A percentile compares a stretch with the other conserved stretches of the same genome.
Evolutionary conservation across 2,888 invertebrate genomes (phyloP).

Genomic region (Carcina quercana): DNA sequence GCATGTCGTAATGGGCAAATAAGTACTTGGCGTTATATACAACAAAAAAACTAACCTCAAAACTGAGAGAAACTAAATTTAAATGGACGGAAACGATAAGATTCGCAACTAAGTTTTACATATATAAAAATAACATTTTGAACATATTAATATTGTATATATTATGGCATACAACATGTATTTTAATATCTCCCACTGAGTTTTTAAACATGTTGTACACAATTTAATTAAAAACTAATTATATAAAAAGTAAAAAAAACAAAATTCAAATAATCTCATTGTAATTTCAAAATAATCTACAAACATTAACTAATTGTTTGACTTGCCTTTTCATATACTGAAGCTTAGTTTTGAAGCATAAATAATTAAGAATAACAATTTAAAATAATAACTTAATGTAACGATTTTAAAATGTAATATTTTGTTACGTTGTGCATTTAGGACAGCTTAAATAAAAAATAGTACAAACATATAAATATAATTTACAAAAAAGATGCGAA

Average conservation of each 20-base stretch:
- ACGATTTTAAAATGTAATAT: constrained; percentile 30
- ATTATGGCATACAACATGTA: constrained; percentile 34
- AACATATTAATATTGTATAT: constrained; percentile 46
- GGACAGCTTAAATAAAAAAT: constrained; percentile 37
- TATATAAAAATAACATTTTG: constrained; percentile 37
- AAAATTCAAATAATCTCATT: constrained; percentile 65
- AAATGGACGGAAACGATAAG: constrained; percentile 71
- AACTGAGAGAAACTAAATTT: constrained; percentile 35
- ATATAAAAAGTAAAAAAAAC: constrained; percentile 59
- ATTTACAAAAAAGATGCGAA: constrained; percentile 5
- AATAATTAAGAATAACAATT: constrained; percentile 37
- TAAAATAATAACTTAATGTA: constrained; percentile 45
- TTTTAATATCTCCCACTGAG: constrained; percentile 10
- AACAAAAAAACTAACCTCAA: constrained; percentile 27
- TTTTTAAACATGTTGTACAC: neutral
- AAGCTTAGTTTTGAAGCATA: constrained; percentile 17
- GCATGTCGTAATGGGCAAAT: neutral
- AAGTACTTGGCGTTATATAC: constrained; percentile 24
- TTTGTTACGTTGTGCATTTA: constrained; percentile 43
- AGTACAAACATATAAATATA: neutral
- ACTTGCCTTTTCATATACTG: constrained; percentile 32
- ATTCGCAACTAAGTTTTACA: constrained; percentile 41
- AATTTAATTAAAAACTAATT: constrained; percentile 41
- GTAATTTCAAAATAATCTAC: constrained; percentile 64
- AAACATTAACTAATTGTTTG: constrained; percentile 28